Conservation (phyloP, 1,140 invertebrate genomes). For the Hermetia illucens region DNA sequence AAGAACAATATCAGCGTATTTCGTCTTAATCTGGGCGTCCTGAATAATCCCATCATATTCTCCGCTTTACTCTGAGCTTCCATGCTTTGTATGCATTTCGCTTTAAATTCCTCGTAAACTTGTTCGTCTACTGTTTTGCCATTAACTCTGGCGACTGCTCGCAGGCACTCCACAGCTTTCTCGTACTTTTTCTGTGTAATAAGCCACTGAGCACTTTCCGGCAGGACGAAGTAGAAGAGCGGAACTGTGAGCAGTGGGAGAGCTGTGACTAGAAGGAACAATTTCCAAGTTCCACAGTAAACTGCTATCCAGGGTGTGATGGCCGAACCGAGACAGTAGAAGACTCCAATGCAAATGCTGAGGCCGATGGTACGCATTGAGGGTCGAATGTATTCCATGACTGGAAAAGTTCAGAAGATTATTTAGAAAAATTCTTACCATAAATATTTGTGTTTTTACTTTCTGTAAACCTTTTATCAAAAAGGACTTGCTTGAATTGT, state of each 20-base stretch:
- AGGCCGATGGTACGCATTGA: conserved; percentile 36
- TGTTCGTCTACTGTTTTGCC: conserved; percentile 23
- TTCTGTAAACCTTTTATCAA: too few species aligned
- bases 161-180: conserved; percentile 33
- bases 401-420: conserved; percentile 17
- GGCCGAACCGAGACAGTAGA: conserved; percentile 37
- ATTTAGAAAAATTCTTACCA: neutral
- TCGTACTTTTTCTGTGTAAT: conserved; percentile 34
- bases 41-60: conserved; percentile 30
- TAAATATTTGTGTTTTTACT: neutral
- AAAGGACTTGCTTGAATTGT: too few species aligned
- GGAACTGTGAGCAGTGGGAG: conserved; percentile 30
- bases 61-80: conserved; percentile 1
- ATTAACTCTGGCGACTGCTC: conserved; percentile 36
- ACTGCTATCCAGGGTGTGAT: conserved; percentile 37
- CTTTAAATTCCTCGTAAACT: conserved; percentile 23
- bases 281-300: conserved; percentile 30
- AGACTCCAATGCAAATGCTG: conserved; percentile 38
- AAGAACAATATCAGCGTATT: conserved; percentile 35
- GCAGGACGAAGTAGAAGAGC: conserved; percentile 32
- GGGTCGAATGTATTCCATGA: conserved; percentile 39
- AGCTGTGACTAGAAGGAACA: conserved; percentile 31
- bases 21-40: conserved; percentile 31
- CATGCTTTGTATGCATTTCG: conserved; percentile 14
- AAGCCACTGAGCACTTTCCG: conserved; percentile 43